Conservation (phyloP, 2,888 invertebrate genomes). For the Hylaea fasciaria region DNA sequence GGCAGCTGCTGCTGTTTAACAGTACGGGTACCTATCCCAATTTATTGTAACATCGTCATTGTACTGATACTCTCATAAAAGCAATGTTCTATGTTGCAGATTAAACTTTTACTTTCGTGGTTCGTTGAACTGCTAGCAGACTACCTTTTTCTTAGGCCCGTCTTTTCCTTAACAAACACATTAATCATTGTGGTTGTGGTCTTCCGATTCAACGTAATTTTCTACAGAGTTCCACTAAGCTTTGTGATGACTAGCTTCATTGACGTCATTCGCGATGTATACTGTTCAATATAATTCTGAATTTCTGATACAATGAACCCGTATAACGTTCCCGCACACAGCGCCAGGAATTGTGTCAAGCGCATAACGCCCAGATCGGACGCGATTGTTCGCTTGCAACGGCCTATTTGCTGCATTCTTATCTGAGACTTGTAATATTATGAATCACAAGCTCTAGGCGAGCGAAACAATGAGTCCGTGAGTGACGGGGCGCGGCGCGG, state of each 20-base stretch:
- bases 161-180: conserved; percentile 34
- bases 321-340: conserved; percentile 57
- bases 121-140: conserved; percentile 7
- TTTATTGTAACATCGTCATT: no score
- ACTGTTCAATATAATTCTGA: conserved; percentile 39
- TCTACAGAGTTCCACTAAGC: conserved; percentile 25
- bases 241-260: conserved; percentile 33
- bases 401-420: conserved; percentile 79
- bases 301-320: conserved; percentile 54
- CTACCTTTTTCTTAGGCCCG: conserved; percentile 4
- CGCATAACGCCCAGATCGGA: conserved; percentile 62
- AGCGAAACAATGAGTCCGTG: conserved; percentile 74
- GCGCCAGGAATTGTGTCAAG: conserved; percentile 70
- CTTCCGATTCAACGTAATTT: conserved; percentile 32
- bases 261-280: conserved; percentile 40
- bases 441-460: conserved; percentile 76
- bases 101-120: conserved; percentile 26
- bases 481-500: conserved; percentile 78
- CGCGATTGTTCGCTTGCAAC: conserved; percentile 72
- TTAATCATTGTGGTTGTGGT: conserved; percentile 39
- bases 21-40: no score
- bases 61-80: background rate
- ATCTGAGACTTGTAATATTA: conserved; percentile 74
- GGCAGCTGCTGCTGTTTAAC: background rate
- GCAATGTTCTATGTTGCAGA: background rate